Conservation (phyloP, 1,140 invertebrate genomes). For the fruit fly (Drosophila melanogaster) region Release_6_plus_ISO1_MT NC_004354.4:9953501-9954000, state of each 20-base stretch:
- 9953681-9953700: neutral
- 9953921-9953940: slow-evolving; percentile 25
- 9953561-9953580: neutral
- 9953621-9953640: too few species aligned
- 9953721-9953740: neutral
- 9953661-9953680: neutral
- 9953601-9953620: too few species aligned
- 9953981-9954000: neutral
- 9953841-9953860: slow-evolving; percentile 61
- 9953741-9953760: neutral
- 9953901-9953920: slow-evolving; percentile 65
- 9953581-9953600: too few species aligned
- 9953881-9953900: slow-evolving; percentile 63
- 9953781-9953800: slow-evolving; percentile 16
- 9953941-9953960: neutral
- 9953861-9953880: slow-evolving; percentile 23
- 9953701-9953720: neutral
- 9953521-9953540: slow-evolving; percentile 4
- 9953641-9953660: too few species aligned
- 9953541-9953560: neutral
- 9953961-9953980: neutral
- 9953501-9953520: slow-evolving; percentile 5
- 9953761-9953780: slow-evolving; percentile 31
- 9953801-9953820: slow-evolving; percentile 35
- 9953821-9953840: slow-evolving; percentile 23